Base-by-base conservation (phyloP, 2,113 vertebrate genomes). In the Oncorhynchus masou region DNA sequence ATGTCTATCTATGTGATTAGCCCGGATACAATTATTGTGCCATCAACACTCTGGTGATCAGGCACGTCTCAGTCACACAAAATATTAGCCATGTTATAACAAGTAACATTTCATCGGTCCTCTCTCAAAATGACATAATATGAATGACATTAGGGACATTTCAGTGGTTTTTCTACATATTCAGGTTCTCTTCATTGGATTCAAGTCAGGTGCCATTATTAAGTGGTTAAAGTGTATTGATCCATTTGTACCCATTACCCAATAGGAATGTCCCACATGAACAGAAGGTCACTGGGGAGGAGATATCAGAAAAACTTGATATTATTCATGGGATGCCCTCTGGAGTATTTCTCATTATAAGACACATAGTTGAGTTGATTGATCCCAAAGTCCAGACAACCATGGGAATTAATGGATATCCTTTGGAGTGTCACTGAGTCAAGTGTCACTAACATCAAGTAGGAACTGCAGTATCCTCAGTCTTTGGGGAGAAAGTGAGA, bases 21-120 rank as follows among this genome's bases (percentile, higher is more conserved):
- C 59, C n/a, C 15, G 20, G 59, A 62, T 22, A 62, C 20, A 62
- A 62, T 62, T n/a, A 60, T 60, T 22, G n/a, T 62, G 59, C 25
- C 49, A 8, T 48, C 0, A 68, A 68, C 60, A 39, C 57, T 12
- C 39, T 12, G 51, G 22, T 20, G 27, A 27, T 79, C 45, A 24
- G 68, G 57, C 71, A 69, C 84, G 68, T 81, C 76, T 62, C 51
- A 54, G 12, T 54, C 16, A 19, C 57, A 80, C 67, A 48, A 70
- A 81, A 73, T 29, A 78, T 90, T 88, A 91, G 75, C 71, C 62
- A n/a, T 45, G 39, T 45, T 45, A 74, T 87, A 84, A 88, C 57
- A 45, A 29, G 27, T 54, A 54, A 54, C 4, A 54, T 54, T 54
- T 54, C 51, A 54, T 54, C 15, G 5, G 51, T 54, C 51, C 5